Evolutionary conservation across 2,113 vertebrate genomes (phyloP).

Genomic region (Argyrosomus japonicus): DNA sequence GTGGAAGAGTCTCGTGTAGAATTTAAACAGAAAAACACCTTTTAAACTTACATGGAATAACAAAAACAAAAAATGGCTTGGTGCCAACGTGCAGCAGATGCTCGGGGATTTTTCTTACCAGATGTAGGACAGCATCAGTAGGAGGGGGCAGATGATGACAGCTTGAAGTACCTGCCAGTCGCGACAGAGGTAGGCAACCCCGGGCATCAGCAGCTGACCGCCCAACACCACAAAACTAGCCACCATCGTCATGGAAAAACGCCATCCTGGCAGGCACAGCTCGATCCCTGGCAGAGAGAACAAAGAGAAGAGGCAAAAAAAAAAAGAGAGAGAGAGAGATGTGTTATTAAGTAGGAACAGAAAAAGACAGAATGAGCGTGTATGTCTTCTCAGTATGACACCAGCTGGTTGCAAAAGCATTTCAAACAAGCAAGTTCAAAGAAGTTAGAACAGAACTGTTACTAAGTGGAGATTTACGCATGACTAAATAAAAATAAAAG

Average conservation of each 20-base stretch:
- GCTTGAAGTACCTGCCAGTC: conserved; percentile 96
- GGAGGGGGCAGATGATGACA: conserved; percentile 94
- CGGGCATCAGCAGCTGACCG: conserved; percentile 94
- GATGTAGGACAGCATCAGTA: conserved; percentile 95
- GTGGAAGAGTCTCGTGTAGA: background rate
- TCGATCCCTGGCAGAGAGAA: conserved; percentile 89
- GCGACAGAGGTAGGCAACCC: conserved; percentile 91
- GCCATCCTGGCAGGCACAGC: conserved; percentile 92
- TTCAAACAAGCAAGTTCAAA: no score
- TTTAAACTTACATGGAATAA: background rate
- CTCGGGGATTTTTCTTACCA: conserved; percentile 84
- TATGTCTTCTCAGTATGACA: no score
- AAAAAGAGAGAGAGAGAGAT: background rate
- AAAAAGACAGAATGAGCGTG: background rate
- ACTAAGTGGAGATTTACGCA: no score
- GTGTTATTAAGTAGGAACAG: background rate
- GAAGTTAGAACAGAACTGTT: no score
- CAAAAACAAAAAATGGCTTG: background rate
- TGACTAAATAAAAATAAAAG: background rate
- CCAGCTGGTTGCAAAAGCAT: no score
- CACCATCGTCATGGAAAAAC: conserved; percentile 97
- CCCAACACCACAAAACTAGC: conserved; percentile 93
- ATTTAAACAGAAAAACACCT: conserved; percentile 1
- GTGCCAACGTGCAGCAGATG: conserved; percentile 19
- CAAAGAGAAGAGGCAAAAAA: background rate